Percentiles rank a stretch among this genome's conserved stretches.
Conservation (phyloP, 2,888 invertebrate species). For the Rhodophaea formosa region DNA sequence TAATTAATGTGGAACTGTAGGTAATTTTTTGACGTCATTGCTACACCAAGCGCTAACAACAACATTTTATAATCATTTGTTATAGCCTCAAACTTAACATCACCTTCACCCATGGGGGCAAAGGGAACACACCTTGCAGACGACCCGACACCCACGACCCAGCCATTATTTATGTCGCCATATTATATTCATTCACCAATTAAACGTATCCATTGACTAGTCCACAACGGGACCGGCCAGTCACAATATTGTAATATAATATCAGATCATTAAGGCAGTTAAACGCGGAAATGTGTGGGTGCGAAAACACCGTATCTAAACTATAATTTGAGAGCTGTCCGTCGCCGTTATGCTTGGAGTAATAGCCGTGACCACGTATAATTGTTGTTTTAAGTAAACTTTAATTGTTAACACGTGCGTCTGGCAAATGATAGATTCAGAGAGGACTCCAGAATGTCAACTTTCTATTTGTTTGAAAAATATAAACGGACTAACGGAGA, state of each 20-base stretch:
- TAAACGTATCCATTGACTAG: slow-evolving; percentile 60
- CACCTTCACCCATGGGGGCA: slow-evolving; percentile 4
- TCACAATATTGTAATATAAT: slow-evolving; percentile 74
- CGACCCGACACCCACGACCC: slow-evolving; percentile 42
- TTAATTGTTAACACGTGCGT: slow-evolving; percentile 77
- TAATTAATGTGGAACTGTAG: too few species aligned
- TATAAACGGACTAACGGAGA: too few species aligned
- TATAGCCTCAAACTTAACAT: slow-evolving; percentile 16
- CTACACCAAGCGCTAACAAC: too few species aligned
- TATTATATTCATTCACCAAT: slow-evolving; percentile 57
- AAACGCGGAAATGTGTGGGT: slow-evolving; percentile 79
- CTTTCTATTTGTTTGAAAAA: slow-evolving; percentile 53
- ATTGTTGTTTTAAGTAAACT: slow-evolving; percentile 70
- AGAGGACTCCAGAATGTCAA: slow-evolving; percentile 48
- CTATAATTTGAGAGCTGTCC: slow-evolving; percentile 76
- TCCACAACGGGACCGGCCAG: slow-evolving; percentile 52
- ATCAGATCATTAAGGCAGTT: slow-evolving; percentile 73
- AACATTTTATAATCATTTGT: too few species aligned
- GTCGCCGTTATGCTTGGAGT: slow-evolving; percentile 59
- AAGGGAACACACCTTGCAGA: slow-evolving; percentile 17
- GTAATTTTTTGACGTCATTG: too few species aligned
- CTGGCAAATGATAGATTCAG: slow-evolving; percentile 43
- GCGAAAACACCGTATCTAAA: slow-evolving; percentile 78
- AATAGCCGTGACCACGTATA: slow-evolving; percentile 69
- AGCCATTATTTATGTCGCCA: slow-evolving; percentile 54